Conservation (phyloP, 2,888 invertebrate species). For the Zhengitettix transpicula region DNA sequence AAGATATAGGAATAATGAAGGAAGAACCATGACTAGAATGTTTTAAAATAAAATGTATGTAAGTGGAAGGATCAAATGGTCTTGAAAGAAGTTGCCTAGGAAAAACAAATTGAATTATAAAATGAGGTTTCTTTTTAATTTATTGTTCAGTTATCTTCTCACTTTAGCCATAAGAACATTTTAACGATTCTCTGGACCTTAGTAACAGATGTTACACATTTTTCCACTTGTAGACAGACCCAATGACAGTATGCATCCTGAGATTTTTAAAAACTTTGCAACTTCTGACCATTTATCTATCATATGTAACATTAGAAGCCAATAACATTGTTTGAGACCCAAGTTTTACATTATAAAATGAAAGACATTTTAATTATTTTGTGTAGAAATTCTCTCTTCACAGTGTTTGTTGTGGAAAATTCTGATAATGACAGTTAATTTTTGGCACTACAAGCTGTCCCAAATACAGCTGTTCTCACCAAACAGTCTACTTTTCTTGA, state of each 20-base stretch:
- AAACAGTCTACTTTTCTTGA: conserved; percentile 1
- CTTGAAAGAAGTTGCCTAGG: too few relatives aligned
- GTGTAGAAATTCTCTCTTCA: background rate
- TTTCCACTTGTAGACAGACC: conserved; percentile 8
- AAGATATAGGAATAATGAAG: too few relatives aligned
- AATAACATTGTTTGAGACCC: background rate
- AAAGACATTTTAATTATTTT: background rate
- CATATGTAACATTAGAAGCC: too few relatives aligned
- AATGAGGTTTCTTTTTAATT: background rate
- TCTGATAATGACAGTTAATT: background rate
- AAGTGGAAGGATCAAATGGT: too few relatives aligned
- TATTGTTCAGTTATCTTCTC: too few relatives aligned
- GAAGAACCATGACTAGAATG: too few relatives aligned
- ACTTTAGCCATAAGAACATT: background rate
- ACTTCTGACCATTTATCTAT: too few relatives aligned
- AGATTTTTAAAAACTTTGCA: too few relatives aligned
- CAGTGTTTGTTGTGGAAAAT: background rate
- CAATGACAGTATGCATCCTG: conserved; percentile 4
- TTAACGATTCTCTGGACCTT: background rate
- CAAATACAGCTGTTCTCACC: background rate
- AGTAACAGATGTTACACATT: conserved; percentile 8
- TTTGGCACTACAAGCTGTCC: background rate
- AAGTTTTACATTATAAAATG: background rate
- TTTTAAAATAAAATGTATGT: too few relatives aligned
- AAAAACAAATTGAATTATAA: background rate